Evolutionary conservation across 2,888 invertebrate genomes (phyloP).

Genomic region (Patella depressa): DNA sequence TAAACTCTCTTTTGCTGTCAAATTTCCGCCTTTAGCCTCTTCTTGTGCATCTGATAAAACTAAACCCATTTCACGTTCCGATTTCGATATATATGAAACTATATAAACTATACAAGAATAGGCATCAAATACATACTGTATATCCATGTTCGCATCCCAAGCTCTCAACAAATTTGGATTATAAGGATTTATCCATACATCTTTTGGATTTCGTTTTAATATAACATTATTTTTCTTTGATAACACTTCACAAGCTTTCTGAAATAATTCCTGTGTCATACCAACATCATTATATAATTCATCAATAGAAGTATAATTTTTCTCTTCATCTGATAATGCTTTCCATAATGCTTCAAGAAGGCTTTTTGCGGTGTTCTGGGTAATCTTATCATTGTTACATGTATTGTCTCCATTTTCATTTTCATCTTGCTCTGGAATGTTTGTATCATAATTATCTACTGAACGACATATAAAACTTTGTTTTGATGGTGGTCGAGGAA

Average conservation of each 20-base stretch:
- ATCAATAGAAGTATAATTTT: constrained; percentile 12
- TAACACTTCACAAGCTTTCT: constrained; percentile 9
- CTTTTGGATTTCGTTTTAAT: background rate
- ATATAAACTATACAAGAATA: constrained; percentile 45
- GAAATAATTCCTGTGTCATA: constrained; percentile 5
- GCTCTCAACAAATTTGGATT: constrained; percentile 25
- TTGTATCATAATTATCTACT: constrained; percentile 6
- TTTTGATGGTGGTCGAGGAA: constrained; percentile 33
- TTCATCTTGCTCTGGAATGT: background rate
- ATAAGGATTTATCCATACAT: constrained; percentile 15
- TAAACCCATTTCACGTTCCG: constrained; percentile 30
- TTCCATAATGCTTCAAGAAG: constrained; percentile 12
- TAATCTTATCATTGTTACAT: background rate
- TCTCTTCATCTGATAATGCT: background rate
- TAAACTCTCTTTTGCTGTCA: constrained; percentile 24
- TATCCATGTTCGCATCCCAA: constrained; percentile 24
- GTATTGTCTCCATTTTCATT: background rate
- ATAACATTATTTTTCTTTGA: constrained; percentile 1
- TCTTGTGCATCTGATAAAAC: constrained; percentile 27
- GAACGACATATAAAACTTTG: constrained; percentile 17
- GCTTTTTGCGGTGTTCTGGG: background rate
- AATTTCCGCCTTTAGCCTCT: constrained; percentile 28
- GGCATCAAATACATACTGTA: constrained; percentile 23
- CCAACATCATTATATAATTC: background rate
- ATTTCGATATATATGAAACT: constrained; percentile 45